Evolutionary conservation across 2,797 vertebrate genomes (phyloP), one percentile per base, ranked within the genome.

Genomic region (Philypnodon macrostomus): DNA sequence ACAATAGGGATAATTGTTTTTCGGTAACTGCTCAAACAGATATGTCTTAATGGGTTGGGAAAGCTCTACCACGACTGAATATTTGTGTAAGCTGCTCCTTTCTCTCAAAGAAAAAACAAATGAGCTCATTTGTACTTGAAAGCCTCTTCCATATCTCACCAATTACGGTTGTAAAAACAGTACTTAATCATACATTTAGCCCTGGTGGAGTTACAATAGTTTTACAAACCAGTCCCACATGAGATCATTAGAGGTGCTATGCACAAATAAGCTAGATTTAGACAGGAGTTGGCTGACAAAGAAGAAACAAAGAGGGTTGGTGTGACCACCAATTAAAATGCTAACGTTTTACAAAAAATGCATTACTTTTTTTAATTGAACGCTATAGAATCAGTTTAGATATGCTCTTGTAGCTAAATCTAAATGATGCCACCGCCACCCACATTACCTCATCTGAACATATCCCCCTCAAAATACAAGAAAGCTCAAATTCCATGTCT

Each of bases 121-220:
- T 75, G 52, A 68, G 56, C 62, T 79, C 45, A 70, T 79, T 83
- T 80, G 61, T 76, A 75, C 61, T 67, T 73, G 71, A 77, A 80
- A 70, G 61, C 50, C 36, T 70, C 42, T 61, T 67, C 37, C 23
- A 17, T 53, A 63, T 51, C 67, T 67, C 73, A 73, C 70, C 79
- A 78, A 83, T 80, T 57, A 55, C 47, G 19, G 33, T 35, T 53
- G 59, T 75, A 81, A 73, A 63, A 75, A 65, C 58, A 70, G 41
- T 35, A 61, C 55, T 67, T 56, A 53, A 66, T 83, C 33, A 63
- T 65, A 39, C 33, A 29, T 73, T 61, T 67, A 52, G 39, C 39
- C 56, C 54, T 52, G 36, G 39, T 34, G 16, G 45, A 66, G 47
- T 67, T 47, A 56, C 38, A n/a, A 36, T 59, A 40, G 37, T 67